A percentile compares a stretch with the other conserved stretches of the same genome.
Evolutionary conservation across 1,140 invertebrate species (phyloP).

Genomic region (Nixonia krombeini): DNA sequence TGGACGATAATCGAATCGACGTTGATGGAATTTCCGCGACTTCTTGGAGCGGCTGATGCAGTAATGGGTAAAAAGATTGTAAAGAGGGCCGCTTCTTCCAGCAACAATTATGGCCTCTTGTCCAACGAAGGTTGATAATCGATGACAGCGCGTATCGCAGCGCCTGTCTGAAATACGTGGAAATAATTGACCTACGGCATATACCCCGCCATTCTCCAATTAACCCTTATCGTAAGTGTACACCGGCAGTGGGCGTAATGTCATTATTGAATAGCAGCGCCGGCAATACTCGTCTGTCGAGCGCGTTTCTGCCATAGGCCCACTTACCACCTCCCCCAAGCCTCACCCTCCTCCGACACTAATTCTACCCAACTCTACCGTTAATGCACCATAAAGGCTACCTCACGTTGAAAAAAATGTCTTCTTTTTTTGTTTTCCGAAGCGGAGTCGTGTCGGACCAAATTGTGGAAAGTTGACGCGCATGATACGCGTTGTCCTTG

Average conservation of each 20-base stretch:
- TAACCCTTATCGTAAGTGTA: conserved; percentile 55
- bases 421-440: too few species aligned
- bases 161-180: conserved; percentile 41
- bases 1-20: too few species aligned
- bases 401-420: too few species aligned
- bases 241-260: conserved; percentile 44
- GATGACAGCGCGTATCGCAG: conserved; percentile 28
- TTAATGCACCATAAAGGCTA: too few species aligned
- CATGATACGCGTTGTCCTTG: too few species aligned
- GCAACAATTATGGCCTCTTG: conserved; percentile 39
- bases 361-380: too few species aligned
- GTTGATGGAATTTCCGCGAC: conserved; percentile 1
- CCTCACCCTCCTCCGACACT: too few species aligned
- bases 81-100: conserved; percentile 31
- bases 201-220: conserved; percentile 41
- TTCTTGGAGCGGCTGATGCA: conserved; percentile 24
- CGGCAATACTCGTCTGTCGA: conserved; percentile 8
- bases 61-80: conserved; percentile 19
- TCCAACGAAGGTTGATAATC: conserved; percentile 46
- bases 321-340: too few species aligned
- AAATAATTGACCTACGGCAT: conserved; percentile 57
- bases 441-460: too few species aligned
- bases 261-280: conserved; percentile 42
- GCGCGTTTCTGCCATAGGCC: conserved; percentile 12
- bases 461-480: too few species aligned